Evolutionary conservation across 2,113 vertebrate genomes (phyloP).

Genomic region (Pygoscelis adeliae): DNA sequence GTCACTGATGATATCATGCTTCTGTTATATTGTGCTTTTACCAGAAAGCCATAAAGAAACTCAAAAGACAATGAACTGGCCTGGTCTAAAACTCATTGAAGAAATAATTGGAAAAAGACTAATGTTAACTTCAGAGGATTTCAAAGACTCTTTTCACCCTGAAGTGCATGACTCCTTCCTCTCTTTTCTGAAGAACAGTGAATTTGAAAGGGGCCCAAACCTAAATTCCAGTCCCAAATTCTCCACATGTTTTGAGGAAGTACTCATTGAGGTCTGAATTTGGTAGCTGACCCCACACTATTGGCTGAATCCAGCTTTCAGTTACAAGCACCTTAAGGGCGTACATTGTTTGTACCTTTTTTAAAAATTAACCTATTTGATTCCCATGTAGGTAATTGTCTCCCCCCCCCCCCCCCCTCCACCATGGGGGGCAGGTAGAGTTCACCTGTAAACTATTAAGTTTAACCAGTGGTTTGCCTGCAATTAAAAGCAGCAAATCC

Average conservation of each 20-base stretch:
- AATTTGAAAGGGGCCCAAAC: background rate
- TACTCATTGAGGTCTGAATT: background rate
- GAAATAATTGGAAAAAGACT: background rate
- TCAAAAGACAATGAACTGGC: background rate
- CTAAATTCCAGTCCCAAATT: background rate
- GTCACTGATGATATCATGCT: rapidly evolving
- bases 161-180: background rate
- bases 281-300: background rate
- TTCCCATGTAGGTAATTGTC: background rate
- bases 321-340: background rate
- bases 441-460: background rate
- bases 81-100: background rate
- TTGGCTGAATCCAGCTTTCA: background rate
- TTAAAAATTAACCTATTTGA: background rate
- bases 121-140: background rate
- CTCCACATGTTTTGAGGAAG: background rate
- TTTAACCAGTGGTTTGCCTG: background rate
- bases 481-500: background rate
- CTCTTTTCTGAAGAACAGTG: background rate
- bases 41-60: background rate
- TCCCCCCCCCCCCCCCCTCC: too few relatives aligned
- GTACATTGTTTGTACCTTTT: background rate
- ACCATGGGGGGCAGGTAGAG: background rate
- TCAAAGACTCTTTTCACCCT: background rate
- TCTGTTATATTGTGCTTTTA: background rate